Conservation (phyloP, 2,113 vertebrate species). For the Labeo catla region DNA sequence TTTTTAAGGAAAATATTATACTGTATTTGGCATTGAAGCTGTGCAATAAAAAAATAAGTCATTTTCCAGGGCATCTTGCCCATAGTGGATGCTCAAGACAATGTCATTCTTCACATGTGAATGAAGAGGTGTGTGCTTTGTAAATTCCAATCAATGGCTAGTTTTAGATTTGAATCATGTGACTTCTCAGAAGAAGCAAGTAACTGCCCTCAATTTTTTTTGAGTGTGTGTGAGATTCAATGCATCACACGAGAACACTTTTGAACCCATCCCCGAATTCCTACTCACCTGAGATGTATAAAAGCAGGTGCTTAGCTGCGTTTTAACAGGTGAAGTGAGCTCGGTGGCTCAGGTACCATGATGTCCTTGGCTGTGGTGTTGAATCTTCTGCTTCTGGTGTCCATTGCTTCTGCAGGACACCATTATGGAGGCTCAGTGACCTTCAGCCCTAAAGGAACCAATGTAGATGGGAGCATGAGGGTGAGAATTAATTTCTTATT, state of each 20-base stretch:
- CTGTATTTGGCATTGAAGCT: background rate
- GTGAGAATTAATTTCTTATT: slow-evolving; percentile 19
- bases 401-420: background rate
- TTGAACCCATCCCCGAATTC: background rate
- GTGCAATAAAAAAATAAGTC: background rate
- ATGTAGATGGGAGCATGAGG: slow-evolving; percentile 50
- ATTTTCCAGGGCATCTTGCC: background rate
- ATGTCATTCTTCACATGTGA: background rate
- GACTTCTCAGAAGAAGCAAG: slow-evolving; percentile 6
- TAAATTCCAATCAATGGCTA: background rate
- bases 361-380: slow-evolving; percentile 29
- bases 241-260: background rate
- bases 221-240: background rate
- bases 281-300: slow-evolving; percentile 13
- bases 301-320: background rate
- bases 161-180: slow-evolving; percentile 13
- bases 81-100: background rate
- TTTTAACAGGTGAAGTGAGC: background rate
- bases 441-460: slow-evolving; percentile 57
- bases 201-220: background rate
- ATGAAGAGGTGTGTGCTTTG: background rate
- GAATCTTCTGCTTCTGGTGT: slow-evolving; percentile 39
- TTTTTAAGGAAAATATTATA: background rate
- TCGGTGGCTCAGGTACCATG: slow-evolving; percentile 4
- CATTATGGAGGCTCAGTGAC: slow-evolving; percentile 46